phyloP scores from a whole-genome alignment of 2,888 invertebrate genomes.

The Hecatera dysodea region DNA sequence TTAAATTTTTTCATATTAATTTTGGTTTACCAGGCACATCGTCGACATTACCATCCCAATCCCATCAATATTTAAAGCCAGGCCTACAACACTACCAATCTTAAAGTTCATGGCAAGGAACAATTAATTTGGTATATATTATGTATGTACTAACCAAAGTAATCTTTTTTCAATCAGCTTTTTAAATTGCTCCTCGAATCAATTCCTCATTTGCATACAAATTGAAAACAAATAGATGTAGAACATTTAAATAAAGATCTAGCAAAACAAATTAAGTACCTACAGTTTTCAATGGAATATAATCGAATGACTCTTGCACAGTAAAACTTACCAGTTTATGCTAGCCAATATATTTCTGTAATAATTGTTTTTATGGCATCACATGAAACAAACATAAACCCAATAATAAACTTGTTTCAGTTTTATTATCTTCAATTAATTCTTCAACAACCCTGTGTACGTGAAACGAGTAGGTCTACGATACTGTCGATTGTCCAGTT shows the following conservation, averaged over 20 bases:
- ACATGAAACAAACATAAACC: slow-evolving; percentile 17
- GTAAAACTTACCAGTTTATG: not conserved
- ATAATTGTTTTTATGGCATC: slow-evolving; percentile 8
- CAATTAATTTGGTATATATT: not conserved
- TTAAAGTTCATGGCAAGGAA: not conserved
- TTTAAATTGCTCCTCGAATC: slow-evolving; percentile 10
- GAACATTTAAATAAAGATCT: slow-evolving; percentile 1
- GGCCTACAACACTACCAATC: not conserved
- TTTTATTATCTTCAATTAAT: slow-evolving; percentile 21
- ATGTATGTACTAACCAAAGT: not conserved
- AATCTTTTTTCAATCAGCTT: not conserved
- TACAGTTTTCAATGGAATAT: not conserved
- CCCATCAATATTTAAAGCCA: not conserved
- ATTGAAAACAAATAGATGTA: slow-evolving; percentile 20
- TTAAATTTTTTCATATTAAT: not conserved
- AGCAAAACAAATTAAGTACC: not conserved
- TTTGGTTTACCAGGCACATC: not conserved
- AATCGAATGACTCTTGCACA: not conserved
- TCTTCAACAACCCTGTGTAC: not conserved
- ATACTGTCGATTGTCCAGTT: not conserved
- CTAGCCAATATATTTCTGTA: slow-evolving; percentile 2
- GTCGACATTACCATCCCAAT: not conserved
- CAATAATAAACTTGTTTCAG: slow-evolving; percentile 5
- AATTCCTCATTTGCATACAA: slow-evolving; percentile 13
- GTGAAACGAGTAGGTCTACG: not conserved